Percentiles rank a stretch among this genome's conserved stretches.
Evolutionary conservation across 2,888 invertebrate species (phyloP).

Genomic region (Cheilosia pagana): DNA sequence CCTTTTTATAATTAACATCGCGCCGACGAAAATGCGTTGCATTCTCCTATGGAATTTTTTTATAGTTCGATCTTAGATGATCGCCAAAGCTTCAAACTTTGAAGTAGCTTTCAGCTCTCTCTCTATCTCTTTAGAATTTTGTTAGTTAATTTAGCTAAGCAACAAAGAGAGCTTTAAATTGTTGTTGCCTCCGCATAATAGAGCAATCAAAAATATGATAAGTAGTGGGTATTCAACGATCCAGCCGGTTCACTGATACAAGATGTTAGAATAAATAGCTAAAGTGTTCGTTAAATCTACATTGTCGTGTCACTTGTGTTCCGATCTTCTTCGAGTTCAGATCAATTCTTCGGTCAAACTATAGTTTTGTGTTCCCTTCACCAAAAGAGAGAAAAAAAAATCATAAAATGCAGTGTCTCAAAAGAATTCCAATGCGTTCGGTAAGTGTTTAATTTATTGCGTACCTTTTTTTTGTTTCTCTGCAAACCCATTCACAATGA

Average conservation of each 20-base stretch:
- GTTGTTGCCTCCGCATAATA: conserved; percentile 4
- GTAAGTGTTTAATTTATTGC: conserved; percentile 76
- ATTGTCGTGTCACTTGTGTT: conserved; percentile 61
- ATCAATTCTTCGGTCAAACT: conserved; percentile 25
- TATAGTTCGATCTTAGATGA: not conserved
- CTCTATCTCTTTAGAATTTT: conserved; percentile 5
- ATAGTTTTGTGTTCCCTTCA: not conserved
- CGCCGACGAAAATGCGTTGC: too few species aligned
- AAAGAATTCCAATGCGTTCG: conserved; percentile 81
- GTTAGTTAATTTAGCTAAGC: not conserved
- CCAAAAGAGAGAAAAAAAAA: conserved; percentile 16
- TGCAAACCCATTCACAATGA: not conserved
- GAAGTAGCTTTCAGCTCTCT: too few species aligned
- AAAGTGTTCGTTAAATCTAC: conserved; percentile 25
- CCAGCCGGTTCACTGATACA: conserved; percentile 57
- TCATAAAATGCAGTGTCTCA: conserved; percentile 80
- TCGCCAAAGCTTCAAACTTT: not conserved
- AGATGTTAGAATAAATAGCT: conserved; percentile 29
- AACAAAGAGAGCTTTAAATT: conserved; percentile 40
- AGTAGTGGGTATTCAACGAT: not conserved
- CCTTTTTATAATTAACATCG: too few species aligned
- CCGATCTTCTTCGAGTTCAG: conserved; percentile 61
- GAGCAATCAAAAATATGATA: conserved; percentile 21
- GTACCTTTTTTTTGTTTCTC: too few species aligned
- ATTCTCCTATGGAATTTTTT: too few species aligned